These are phyloP conservation scores for Salvator merianae DNA, from an alignment of 2,113 vertebrate species.

Conservation along the genomic window DNA sequence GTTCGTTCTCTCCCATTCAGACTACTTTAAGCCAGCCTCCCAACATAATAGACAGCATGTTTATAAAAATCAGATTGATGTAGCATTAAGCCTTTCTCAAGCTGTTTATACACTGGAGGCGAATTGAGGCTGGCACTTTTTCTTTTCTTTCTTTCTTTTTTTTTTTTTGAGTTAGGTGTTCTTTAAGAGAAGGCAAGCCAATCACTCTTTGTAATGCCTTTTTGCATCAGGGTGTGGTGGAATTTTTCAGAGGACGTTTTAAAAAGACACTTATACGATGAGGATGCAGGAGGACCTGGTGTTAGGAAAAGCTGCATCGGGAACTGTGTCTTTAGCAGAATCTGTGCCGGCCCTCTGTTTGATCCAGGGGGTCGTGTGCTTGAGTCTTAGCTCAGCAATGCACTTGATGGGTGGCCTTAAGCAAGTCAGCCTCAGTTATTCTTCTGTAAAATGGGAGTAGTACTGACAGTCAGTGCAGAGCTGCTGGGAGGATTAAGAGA, in stretches of 20 bases:
- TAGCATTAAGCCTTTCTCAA: conserved; percentile 58
- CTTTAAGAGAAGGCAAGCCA: neutral
- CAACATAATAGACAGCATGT: conserved; percentile 42
- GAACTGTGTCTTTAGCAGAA: neutral
- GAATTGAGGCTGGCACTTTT: conserved; percentile 36
- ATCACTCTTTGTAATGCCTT: neutral
- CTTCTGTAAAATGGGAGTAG: conserved; percentile 9
- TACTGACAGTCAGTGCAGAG: neutral
- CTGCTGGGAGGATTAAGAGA: neutral
- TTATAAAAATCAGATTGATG: conserved; percentile 54
- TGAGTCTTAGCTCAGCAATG: conserved; percentile 12
- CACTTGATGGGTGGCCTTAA: neutral
- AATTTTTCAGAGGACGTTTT: neutral
- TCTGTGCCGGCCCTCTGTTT: neutral
- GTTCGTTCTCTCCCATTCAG: conserved; percentile 28
- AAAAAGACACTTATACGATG: neutral
- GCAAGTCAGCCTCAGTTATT: neutral
- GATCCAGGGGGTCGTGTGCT: neutral
- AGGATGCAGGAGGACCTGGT: no score
- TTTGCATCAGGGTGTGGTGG: neutral
- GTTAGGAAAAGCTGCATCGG: no score
- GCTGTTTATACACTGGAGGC: conserved; percentile 51
- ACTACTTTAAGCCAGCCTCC: conserved; percentile 20
- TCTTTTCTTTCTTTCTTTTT: neutral
- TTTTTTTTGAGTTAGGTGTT: neutral